These are phyloP conservation scores for Aspiorhynchus laticeps DNA, from an alignment of 2,113 vertebrate species.

Conservation along the genomic window DNA sequence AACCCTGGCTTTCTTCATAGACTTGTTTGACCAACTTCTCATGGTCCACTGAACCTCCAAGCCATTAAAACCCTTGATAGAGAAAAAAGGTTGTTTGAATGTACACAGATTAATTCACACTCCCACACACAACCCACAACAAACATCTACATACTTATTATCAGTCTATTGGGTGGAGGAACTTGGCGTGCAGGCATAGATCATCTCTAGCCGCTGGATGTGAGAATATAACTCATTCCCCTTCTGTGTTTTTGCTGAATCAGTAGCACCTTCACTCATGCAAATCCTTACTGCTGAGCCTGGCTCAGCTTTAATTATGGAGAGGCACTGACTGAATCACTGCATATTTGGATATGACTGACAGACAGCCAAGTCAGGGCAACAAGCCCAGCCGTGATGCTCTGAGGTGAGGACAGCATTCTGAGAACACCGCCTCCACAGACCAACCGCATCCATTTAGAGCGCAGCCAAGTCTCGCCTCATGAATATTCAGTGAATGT, in stretches of 20 bases:
- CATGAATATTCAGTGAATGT: slow-evolving; percentile 75
- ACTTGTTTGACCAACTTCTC: slow-evolving; percentile 22
- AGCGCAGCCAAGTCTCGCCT: slow-evolving; percentile 52
- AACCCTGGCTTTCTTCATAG: slow-evolving; percentile 25
- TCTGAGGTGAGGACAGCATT: slow-evolving; percentile 21
- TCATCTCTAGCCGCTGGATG: slow-evolving; percentile 47
- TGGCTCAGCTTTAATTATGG: slow-evolving; percentile 64
- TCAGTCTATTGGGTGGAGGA: slow-evolving; percentile 57
- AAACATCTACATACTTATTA: slow-evolving; percentile 67
- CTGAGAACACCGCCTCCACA: slow-evolving; percentile 37
- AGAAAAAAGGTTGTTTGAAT: slow-evolving; percentile 8
- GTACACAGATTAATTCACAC: slow-evolving; percentile 8
- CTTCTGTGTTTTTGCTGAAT: slow-evolving; percentile 58
- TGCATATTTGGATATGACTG: slow-evolving; percentile 33
- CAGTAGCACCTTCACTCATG: slow-evolving; percentile 54
- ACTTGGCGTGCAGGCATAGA: slow-evolving; percentile 42
- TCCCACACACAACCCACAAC: slow-evolving; percentile 6
- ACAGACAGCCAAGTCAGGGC: slow-evolving; percentile 46
- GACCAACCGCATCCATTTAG: slow-evolving; percentile 57
- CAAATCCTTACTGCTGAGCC: slow-evolving; percentile 52
- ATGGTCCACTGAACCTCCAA: background rate
- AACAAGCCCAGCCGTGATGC: slow-evolving; percentile 37
- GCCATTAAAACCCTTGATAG: background rate
- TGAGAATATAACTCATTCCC: slow-evolving; percentile 51
- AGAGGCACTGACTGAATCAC: slow-evolving; percentile 50